Evolutionary conservation across 2,113 vertebrate species (phyloP), one percentile per base, ranked within the genome.

Genomic region (Malaclemys terrapin): DNA sequence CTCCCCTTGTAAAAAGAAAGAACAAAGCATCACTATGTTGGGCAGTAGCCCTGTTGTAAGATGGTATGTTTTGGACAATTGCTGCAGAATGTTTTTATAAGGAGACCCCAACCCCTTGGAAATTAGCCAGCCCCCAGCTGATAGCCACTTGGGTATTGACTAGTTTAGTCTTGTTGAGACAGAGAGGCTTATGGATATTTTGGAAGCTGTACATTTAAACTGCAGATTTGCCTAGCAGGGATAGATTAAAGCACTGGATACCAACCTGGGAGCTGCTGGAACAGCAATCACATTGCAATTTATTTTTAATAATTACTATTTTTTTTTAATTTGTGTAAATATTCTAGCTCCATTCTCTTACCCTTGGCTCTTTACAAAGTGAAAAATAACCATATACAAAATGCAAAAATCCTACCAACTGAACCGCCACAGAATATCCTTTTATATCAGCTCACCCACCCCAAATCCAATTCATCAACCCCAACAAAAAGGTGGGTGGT

Each of bases 171-270:
- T 69, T n/a, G 75, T 82, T 54, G 93, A 90, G 87, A 80, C 53
- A 31, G 81, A 0, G 0, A 0, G 50, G 84, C 65, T 94, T 80
- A 59, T 50, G 50, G 38, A 38, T 85, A 92, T 54, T 84, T 95
- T 56, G 87, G 79, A 78, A n/a, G 35, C 56, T 50, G 85, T 3
- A 52, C 75, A 89, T 47, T 47, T 13, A 47, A 92, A 80, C 84
- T 84, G 89, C 85, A 97, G 85, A 87, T 92, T 93, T 97, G 95
- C 93, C 96, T 97, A 76, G 93, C 96, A 95, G 96, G 89, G 89
- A 91, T 52, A 96, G 91, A 90, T 69, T 76, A 79, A 84, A 93
- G 85, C 2, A 4, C 90, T 31, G 0, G 10, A 84, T 85, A 92
- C 81, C 42, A 78, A 47, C 42, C 25, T 78, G 25, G 96, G 96